These are phyloP conservation scores for Oreochromis niloticus DNA, from an alignment of 2,113 vertebrate genomes.

Conservation along the genomic window DNA sequence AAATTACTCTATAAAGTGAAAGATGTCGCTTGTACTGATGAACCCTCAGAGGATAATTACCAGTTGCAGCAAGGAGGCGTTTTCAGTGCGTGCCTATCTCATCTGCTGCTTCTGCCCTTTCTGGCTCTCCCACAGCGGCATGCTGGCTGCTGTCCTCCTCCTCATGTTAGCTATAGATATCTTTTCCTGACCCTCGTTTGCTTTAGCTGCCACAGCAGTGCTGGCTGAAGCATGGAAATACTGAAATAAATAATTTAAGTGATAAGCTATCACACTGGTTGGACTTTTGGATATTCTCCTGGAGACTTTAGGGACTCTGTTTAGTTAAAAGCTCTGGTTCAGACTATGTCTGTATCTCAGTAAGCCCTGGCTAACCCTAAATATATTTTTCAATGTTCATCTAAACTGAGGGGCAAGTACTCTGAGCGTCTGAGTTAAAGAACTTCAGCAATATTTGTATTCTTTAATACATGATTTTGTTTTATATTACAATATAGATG, in stretches of 20 bases:
- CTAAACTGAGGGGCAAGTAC: neutral
- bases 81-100: neutral
- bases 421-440: neutral
- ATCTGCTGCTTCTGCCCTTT: neutral
- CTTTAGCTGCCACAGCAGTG: neutral
- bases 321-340: neutral
- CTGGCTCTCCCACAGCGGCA: neutral
- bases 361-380: neutral
- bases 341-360: neutral
- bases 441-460: neutral
- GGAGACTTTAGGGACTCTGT: neutral
- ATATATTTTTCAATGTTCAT: neutral
- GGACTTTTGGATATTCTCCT: neutral
- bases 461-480: neutral
- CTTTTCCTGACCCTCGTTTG: neutral
- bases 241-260: neutral
- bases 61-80: neutral
- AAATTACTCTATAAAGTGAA: neutral
- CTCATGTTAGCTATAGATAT: neutral
- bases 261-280: neutral
- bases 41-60: neutral
- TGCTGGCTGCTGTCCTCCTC: neutral
- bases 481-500: neutral
- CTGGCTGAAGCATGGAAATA: neutral
- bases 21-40: neutral